Conservation (phyloP, 2,888 invertebrate species). For the Ochlodes sylvanus region DNA sequence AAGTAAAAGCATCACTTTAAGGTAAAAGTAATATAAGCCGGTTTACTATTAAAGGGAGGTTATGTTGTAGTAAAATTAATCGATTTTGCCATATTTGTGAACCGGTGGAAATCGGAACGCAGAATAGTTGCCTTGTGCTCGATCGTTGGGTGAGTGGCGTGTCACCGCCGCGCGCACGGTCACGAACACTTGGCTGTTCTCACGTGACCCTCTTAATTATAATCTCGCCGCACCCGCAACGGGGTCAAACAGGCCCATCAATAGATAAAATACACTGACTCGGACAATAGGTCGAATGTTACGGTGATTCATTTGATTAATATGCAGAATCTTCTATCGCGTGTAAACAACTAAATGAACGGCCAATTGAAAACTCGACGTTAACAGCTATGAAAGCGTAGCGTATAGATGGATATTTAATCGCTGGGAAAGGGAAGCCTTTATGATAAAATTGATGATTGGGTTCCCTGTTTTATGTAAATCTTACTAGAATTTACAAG, state of each 20-base stretch:
- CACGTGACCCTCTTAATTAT: conserved; percentile 77
- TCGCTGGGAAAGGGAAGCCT: conserved; percentile 31
- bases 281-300: conserved; percentile 39
- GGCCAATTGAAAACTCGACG: conserved; percentile 36
- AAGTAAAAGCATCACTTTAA: conserved; percentile 8
- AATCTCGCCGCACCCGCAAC: conserved; percentile 60
- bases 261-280: conserved; percentile 39
- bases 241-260: conserved; percentile 57
- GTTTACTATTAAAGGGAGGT: conserved; percentile 11
- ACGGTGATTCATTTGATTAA: conserved; percentile 39
- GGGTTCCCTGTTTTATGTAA: conserved; percentile 26
- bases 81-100: conserved; percentile 38
- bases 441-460: conserved; percentile 22
- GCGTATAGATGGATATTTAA: conserved; percentile 34
- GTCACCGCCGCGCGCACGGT: conserved; percentile 69
- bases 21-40: conserved; percentile 26
- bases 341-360: conserved; percentile 38
- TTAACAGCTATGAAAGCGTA: conserved; percentile 28
- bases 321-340: conserved; percentile 36
- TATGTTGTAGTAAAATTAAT: conserved; percentile 33
- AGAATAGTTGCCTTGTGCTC: conserved; percentile 71
- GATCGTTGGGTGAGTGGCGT: conserved; percentile 71
- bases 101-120: conserved; percentile 64
- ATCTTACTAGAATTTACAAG: conserved; percentile 14
- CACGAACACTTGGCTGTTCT: conserved; percentile 72